Evolutionary conservation across 2,113 vertebrate species (phyloP).

Genomic region (Telmatochromis bifrenatus): DNA sequence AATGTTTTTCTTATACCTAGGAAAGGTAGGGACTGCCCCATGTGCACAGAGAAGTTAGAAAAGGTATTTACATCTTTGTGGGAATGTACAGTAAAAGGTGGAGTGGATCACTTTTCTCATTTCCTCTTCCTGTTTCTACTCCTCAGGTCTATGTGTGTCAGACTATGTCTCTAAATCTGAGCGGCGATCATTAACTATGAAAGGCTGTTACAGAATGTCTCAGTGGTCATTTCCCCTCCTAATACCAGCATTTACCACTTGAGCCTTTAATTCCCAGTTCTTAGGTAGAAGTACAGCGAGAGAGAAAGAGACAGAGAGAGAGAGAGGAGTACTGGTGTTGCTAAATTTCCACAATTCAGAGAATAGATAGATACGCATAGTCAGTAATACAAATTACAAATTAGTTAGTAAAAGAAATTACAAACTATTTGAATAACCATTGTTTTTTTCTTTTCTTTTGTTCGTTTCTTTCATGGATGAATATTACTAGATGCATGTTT

Average conservation of each 20-base stretch:
- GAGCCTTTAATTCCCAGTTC: slow-evolving; percentile 78
- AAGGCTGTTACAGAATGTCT: slow-evolving; percentile 79
- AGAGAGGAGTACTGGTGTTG: not conserved
- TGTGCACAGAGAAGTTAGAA: not conserved
- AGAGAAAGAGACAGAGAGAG: not conserved
- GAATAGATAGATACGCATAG: not conserved
- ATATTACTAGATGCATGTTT: not conserved
- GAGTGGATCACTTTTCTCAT: slow-evolving; percentile 38
- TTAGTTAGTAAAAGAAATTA: not conserved
- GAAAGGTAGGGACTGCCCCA: not conserved
- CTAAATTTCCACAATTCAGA: not conserved
- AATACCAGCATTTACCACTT: slow-evolving; percentile 84
- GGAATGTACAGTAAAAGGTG: slow-evolving; percentile 18
- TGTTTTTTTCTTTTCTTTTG: not conserved
- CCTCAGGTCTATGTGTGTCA: slow-evolving; percentile 41
- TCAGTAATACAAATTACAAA: not conserved
- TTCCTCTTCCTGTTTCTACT: slow-evolving; percentile 30
- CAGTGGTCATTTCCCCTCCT: slow-evolving; percentile 85
- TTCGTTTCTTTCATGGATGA: not conserved
- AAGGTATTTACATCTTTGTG: slow-evolving; percentile 11
- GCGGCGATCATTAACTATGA: slow-evolving; percentile 86
- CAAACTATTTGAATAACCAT: not conserved
- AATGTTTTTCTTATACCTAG: not conserved
- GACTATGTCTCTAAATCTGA: slow-evolving; percentile 74
- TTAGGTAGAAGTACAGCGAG: not conserved